phyloP scores from a whole-genome alignment of 1,140 invertebrate genomes.

The Drosophila pandora region DNA sequence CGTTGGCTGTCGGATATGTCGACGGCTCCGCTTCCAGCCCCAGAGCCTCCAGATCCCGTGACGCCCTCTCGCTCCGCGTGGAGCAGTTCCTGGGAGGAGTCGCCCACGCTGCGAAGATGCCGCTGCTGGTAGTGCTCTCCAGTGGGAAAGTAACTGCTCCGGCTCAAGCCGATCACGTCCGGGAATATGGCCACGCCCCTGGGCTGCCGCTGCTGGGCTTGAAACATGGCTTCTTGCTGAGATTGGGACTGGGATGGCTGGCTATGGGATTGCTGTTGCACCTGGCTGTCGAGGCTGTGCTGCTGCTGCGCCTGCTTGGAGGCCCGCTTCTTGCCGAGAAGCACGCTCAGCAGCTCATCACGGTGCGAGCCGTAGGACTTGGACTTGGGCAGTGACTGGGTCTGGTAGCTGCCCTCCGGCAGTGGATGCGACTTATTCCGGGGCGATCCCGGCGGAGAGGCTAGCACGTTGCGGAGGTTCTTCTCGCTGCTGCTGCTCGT shows the following conservation, averaged over 20 bases:
- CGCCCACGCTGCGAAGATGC: conserved; percentile 70
- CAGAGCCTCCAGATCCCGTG: conserved; percentile 4
- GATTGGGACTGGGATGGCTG: conserved; percentile 28
- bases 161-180: conserved; percentile 50
- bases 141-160: conserved; percentile 60
- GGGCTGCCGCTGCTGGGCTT: conserved; percentile 58
- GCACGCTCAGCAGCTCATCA: conserved; percentile 70
- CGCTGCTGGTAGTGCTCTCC: conserved; percentile 52
- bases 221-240: conserved; percentile 55
- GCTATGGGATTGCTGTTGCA: conserved; percentile 16
- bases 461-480: conserved; percentile 68
- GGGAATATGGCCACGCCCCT: conserved; percentile 76
- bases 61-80: conserved; percentile 26
- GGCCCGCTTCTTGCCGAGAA: conserved; percentile 65
- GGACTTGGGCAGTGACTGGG: conserved; percentile 78
- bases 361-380: conserved; percentile 73
- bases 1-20: conserved; percentile 82
- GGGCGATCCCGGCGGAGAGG: conserved; percentile 68
- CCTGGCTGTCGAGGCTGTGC: conserved; percentile 1
- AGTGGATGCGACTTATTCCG: conserved; percentile 56
- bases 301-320: conserved; percentile 50
- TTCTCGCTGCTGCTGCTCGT: conserved; percentile 74
- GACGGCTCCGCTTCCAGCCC: conserved; percentile 4
- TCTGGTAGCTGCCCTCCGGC: conserved; percentile 68
- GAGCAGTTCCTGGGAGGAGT: conserved; percentile 73